Percentiles rank a stretch among this genome's conserved stretches.
Evolutionary conservation across 2,113 vertebrate species (phyloP).

Genomic region (Pelecanus crispus): DNA sequence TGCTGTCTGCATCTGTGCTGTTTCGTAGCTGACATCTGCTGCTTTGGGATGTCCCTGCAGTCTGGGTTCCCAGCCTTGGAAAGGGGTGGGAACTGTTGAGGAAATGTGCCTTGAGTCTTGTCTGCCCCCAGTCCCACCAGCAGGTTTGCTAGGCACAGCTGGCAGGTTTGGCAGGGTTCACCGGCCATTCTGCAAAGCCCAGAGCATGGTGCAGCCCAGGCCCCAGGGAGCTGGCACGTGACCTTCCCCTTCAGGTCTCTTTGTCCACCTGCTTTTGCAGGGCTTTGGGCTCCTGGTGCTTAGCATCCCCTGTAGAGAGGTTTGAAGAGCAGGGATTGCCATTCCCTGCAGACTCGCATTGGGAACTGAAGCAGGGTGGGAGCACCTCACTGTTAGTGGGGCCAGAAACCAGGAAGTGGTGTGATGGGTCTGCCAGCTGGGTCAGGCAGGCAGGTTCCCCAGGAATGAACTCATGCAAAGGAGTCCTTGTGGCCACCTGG

Average conservation of each 20-base stretch:
- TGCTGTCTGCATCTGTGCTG: rapidly evolving
- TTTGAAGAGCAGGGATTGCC: not conserved
- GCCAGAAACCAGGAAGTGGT: not conserved
- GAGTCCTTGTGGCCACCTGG: not conserved
- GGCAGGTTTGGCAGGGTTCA: not conserved
- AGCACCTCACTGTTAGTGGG: not conserved
- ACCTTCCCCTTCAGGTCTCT: not conserved
- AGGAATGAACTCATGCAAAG: not conserved
- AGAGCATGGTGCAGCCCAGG: not conserved
- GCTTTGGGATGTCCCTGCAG: not conserved
- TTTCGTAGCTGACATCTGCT: not conserved
- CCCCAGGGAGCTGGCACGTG: not conserved
- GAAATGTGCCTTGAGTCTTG: rapidly evolving
- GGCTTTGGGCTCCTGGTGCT: not conserved
- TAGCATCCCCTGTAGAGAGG: not conserved
- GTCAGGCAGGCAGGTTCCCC: not conserved
- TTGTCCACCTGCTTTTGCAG: not conserved
- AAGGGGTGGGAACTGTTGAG: not conserved
- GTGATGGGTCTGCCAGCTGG: not conserved
- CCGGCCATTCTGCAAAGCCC: not conserved
- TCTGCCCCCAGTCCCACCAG: not conserved
- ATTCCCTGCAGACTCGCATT: rapidly evolving
- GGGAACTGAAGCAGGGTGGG: not conserved
- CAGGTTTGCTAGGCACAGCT: not conserved
- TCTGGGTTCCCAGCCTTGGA: not conserved